Evolutionary conservation across 2,797 vertebrate genomes (phyloP).

Genomic region (Allobates femoralis): DNA sequence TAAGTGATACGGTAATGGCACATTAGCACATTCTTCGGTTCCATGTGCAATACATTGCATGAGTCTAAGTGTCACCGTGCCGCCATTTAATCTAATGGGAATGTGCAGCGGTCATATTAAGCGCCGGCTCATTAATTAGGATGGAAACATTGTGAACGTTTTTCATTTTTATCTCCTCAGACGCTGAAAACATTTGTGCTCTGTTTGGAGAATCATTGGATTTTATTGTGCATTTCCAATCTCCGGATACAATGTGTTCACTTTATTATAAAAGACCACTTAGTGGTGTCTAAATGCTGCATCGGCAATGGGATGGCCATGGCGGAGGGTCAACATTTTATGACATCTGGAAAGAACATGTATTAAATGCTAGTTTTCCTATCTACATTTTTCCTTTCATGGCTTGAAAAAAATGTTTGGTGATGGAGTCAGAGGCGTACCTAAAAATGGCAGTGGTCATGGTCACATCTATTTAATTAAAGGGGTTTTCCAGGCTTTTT

Average conservation of each 20-base stretch:
- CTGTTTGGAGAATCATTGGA: not conserved
- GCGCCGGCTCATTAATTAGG: conserved; percentile 2
- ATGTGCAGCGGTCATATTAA: conserved; percentile 29
- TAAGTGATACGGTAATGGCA: conserved; percentile 38
- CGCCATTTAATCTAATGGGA: conserved; percentile 31
- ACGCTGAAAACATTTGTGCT: not conserved
- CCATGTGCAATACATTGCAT: not conserved
- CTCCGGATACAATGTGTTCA: not conserved
- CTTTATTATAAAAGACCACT: not conserved
- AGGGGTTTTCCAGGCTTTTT: no score
- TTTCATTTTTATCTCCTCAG: conserved; percentile 30
- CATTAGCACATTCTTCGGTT: conserved; percentile 9
- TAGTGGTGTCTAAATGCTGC: not conserved
- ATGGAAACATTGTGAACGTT: conserved; percentile 1
- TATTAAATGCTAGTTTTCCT: not conserved
- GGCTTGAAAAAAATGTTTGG: not conserved
- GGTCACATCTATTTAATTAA: no score
- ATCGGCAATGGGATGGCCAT: not conserved
- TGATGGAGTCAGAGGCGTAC: no score
- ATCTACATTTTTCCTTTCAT: not conserved
- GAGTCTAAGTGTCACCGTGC: not conserved
- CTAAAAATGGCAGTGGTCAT: no score
- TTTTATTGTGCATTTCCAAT: conserved; percentile 2
- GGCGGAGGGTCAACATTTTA: not conserved
- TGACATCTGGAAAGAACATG: not conserved